Percentiles rank a stretch among this genome's conserved stretches.
Conservation (phyloP, 2,113 vertebrate species). For the Brachionichthys hirsutus region DNA sequence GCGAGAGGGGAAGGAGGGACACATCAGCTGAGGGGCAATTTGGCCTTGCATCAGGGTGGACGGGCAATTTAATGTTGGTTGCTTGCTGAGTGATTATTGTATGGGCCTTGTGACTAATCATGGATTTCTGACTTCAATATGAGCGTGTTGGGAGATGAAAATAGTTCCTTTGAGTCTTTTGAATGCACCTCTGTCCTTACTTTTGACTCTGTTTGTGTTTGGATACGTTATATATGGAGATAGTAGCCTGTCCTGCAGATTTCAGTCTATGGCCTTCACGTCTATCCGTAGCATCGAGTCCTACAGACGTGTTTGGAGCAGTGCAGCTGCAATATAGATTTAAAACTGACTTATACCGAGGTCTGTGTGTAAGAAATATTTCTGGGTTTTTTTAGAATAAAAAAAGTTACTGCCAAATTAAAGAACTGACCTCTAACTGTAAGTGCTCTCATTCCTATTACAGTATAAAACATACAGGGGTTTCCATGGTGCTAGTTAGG, state of each 20-base stretch:
- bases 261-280: neutral
- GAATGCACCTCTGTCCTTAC: too few species aligned
- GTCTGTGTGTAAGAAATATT: too few species aligned
- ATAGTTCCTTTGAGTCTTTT: neutral
- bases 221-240: neutral
- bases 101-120: constrained; percentile 55
- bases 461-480: too few species aligned
- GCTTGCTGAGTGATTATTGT: constrained; percentile 57
- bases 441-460: too few species aligned
- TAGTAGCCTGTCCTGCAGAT: neutral
- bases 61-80: constrained; percentile 62
- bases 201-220: constrained; percentile 18
- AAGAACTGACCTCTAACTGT: too few species aligned
- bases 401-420: too few species aligned
- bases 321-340: too few species aligned
- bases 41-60: constrained; percentile 54
- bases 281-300: too few species aligned
- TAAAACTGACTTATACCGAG: too few species aligned
- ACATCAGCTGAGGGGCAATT: constrained; percentile 18
- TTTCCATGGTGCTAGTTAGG: too few species aligned
- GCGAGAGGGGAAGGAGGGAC: constrained; percentile 8
- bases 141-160: constrained; percentile 25
- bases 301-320: too few species aligned
- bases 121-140: constrained; percentile 57
- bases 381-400: too few species aligned